Evolutionary conservation across 2,888 invertebrate genomes (phyloP), one percentile per base, ranked within the genome.

Genomic region (Cryptops parisi): DNA sequence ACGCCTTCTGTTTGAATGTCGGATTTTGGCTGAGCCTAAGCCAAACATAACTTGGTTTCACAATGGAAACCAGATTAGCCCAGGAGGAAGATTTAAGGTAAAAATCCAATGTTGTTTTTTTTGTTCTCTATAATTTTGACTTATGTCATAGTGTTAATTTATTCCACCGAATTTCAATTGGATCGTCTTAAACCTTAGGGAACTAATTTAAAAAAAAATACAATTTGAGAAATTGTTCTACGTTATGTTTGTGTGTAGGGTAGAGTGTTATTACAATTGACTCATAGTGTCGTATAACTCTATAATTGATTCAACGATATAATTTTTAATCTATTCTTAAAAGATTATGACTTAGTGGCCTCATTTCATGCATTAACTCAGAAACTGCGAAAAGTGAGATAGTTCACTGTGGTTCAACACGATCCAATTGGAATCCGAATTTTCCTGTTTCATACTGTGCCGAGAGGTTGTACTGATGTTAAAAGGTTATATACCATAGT

Each of bases 1-100:
- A 74, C 78, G 88, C 69, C 76, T 93, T 63, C 78, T 90, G 64
- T 91, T 91, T 74, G 91, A 91, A 76, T 91, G 91, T 74, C 81
- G 88, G 68, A 89, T 91, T 66, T 85, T 88, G 67, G 90, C 91
- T 62, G 90, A 91, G 72, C 91, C 91, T 55, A 79, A 83, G 65
- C 91, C 91, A 61, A 78, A 78, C 63, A 87, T 93, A 60, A 76
- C 78, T 64, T 93, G 91, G 91, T 89, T 82, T 73, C 90, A 90
- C 72, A 85, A 88, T 72, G 84, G 83, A 57, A 78, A 75, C 61
- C 76, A 81, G 64, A 89, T 93, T 61, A 78, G 79, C 65, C 84
- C 82, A 68, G 80, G 83, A 64, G 70, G 82, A 62, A 82, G 91
- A 69, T 89, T 89, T 72, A 88, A 87, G 81, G 90, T 90, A 64